phyloP scores from a whole-genome alignment of 2,888 invertebrate genomes.

The Lomographa bimaculata region DNA sequence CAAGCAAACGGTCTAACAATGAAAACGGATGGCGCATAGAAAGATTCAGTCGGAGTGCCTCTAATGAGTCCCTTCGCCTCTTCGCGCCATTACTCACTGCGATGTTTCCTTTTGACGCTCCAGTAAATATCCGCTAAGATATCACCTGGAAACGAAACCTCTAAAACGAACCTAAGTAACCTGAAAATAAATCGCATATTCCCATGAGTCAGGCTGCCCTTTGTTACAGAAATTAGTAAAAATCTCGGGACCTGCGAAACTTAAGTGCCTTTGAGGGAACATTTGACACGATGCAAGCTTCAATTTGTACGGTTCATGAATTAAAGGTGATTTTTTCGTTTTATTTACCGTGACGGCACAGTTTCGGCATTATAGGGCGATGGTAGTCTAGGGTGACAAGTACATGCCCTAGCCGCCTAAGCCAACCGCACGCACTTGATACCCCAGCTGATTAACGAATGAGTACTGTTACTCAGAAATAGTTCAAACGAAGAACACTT shows the following conservation, averaged over 20 bases:
- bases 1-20: constrained; percentile 26
- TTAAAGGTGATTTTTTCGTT: too few species aligned
- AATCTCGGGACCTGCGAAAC: constrained; percentile 24
- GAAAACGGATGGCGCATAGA: constrained; percentile 32
- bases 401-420: too few species aligned
- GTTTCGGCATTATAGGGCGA: too few species aligned
- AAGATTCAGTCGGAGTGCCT: constrained; percentile 41
- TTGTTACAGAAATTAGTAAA: constrained; percentile 31
- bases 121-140: constrained; percentile 54
- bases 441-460: too few species aligned
- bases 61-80: constrained; percentile 47
- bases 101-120: constrained; percentile 50
- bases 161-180: constrained; percentile 21
- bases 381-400: too few species aligned
- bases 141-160: constrained; percentile 24
- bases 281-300: constrained; percentile 24
- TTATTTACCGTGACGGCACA: too few species aligned
- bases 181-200: constrained; percentile 19
- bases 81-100: constrained; percentile 49
- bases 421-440: too few species aligned
- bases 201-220: constrained; percentile 1
- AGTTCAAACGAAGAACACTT: too few species aligned
- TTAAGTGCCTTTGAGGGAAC: constrained; percentile 23
- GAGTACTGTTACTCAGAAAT: too few species aligned
- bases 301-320: constrained; percentile 9